Conservation (phyloP, 2,797 vertebrate genomes). For the Bryconaethiops microstoma region DNA sequence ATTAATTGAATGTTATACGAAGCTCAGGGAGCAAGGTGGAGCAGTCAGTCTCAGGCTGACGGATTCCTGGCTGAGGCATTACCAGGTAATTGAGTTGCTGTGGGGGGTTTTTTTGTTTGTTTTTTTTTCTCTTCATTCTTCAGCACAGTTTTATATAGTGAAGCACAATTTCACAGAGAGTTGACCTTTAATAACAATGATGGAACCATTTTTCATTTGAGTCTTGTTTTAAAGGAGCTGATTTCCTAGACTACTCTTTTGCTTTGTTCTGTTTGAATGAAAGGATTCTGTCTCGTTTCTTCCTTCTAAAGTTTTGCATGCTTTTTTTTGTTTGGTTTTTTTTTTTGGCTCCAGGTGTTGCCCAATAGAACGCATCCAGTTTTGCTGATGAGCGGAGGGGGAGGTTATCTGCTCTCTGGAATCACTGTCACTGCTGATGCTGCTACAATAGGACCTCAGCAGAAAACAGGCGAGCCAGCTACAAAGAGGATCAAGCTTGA, state of each 20-base stretch:
- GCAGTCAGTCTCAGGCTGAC: constrained; percentile 88
- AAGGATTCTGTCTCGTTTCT: neutral
- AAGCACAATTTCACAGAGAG: too few relatives aligned
- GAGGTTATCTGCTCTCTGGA: constrained; percentile 93
- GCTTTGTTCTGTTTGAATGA: neutral
- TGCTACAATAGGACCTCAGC: constrained; percentile 63
- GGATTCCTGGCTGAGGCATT: constrained; percentile 95
- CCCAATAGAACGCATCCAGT: constrained; percentile 94
- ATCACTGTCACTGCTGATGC: constrained; percentile 81
- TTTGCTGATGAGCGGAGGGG: constrained; percentile 92
- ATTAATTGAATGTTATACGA: constrained; percentile 92
- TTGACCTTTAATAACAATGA: neutral
- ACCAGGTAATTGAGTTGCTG: constrained; percentile 83
- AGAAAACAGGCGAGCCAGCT: constrained; percentile 76
- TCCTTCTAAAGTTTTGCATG: neutral
- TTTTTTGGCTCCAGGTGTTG: constrained; percentile 79
- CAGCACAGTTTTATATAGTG: too few relatives aligned
- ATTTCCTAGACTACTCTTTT: neutral
- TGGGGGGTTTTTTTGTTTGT: neutral
- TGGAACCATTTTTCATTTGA: neutral
- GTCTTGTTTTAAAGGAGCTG: neutral
- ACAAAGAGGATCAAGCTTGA: constrained; percentile 86
- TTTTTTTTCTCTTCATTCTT: too few relatives aligned
- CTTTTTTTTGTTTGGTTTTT: neutral
- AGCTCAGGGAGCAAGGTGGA: constrained; percentile 89